phyloP scores from a whole-genome alignment of 2,113 vertebrate genomes.

The Morphnarchus princeps region DNA sequence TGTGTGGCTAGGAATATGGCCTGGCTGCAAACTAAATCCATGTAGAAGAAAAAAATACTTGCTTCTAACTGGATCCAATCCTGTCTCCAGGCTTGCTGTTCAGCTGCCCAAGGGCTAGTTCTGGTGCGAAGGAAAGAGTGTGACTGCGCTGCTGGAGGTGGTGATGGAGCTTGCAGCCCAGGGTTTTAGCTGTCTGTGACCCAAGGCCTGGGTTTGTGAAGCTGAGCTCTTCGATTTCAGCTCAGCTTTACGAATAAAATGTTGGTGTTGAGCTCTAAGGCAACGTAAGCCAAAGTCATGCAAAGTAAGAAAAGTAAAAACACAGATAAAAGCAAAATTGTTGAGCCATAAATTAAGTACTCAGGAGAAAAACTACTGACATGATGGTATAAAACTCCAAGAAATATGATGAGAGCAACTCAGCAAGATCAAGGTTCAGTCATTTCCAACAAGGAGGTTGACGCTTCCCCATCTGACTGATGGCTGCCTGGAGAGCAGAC shows the following conservation, averaged over 20 bases:
- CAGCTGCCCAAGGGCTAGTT: not conserved
- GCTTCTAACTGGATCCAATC: not conserved
- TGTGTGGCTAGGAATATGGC: not conserved
- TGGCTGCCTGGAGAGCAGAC: not conserved
- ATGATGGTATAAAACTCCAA: not conserved
- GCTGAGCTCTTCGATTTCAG: not conserved
- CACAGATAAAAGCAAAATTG: not conserved
- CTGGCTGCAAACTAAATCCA: not conserved
- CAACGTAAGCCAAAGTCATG: not conserved
- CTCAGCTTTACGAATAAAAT: not conserved
- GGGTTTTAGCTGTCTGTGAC: not conserved
- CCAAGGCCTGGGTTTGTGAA: not conserved
- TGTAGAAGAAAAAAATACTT: not conserved
- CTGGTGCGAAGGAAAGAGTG: not conserved
- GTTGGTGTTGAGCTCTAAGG: not conserved
- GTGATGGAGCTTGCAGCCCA: not conserved
- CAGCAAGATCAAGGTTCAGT: not conserved
- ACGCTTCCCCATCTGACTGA: not conserved
- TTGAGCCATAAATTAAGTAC: not conserved
- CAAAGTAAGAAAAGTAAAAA: conserved; percentile 1
- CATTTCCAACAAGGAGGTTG: not conserved
- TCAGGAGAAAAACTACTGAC: conserved; percentile 1
- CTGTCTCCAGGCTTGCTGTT: not conserved
- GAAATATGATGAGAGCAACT: not conserved
- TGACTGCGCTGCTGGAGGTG: not conserved